A percentile compares a stretch with the other conserved stretches of the same genome.
phyloP scores from a whole-genome alignment of 1,140 invertebrate genomes.

The Aplysia californica region DNA sequence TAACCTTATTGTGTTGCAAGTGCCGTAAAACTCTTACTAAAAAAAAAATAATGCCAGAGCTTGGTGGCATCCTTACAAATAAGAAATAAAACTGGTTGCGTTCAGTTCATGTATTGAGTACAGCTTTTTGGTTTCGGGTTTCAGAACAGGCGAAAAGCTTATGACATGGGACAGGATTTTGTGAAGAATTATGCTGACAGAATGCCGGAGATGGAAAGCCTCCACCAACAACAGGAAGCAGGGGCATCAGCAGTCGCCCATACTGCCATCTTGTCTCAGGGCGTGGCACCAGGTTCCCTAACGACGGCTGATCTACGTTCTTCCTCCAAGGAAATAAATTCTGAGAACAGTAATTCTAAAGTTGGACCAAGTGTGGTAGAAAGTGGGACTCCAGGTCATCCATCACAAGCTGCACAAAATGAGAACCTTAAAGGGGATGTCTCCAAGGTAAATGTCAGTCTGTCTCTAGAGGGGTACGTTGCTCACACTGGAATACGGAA shows the following conservation, averaged over 20 bases:
- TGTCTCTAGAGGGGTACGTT: not conserved
- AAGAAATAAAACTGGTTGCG: too few relatives aligned
- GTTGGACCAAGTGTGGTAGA: not conserved
- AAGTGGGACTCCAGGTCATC: not conserved
- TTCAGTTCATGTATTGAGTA: too few relatives aligned
- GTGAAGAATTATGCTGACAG: conserved; percentile 78
- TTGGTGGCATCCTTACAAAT: too few relatives aligned
- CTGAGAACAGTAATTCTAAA: not conserved
- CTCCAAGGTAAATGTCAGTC: not conserved
- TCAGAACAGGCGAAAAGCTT: too few relatives aligned
- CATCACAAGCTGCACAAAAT: not conserved
- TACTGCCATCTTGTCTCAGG: not conserved
- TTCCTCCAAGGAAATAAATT: not conserved
- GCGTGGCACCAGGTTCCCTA: not conserved
- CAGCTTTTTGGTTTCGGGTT: too few relatives aligned
- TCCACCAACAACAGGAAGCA: not conserved
- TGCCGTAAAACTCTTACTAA: too few relatives aligned
- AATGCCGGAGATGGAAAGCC: not conserved
- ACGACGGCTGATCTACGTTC: not conserved
- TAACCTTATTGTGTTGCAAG: too few relatives aligned
- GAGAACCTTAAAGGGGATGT: not conserved
- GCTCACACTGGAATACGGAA: too few relatives aligned
- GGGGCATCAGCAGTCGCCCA: not conserved
- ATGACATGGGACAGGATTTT: conserved; percentile 81
- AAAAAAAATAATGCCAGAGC: too few relatives aligned